Conservation (phyloP, 2,113 vertebrate genomes). For the Phoxinus phoxinus region DNA sequence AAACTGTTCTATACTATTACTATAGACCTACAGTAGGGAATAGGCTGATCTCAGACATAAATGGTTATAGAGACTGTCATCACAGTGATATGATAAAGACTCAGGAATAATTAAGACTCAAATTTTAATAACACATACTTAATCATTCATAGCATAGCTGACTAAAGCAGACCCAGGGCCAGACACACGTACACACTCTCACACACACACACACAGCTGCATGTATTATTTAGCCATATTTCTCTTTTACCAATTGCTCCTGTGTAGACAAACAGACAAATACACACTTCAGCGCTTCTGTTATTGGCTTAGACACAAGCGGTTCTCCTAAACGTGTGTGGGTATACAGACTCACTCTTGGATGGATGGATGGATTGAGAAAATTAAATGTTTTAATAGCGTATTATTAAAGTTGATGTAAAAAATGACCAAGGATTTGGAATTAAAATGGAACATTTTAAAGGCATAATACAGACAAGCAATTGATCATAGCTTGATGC, state of each 20-base stretch:
- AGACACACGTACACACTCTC: not conserved
- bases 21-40: not conserved
- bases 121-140: conserved; percentile 49
- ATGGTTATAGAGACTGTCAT: conserved; percentile 1
- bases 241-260: conserved; percentile 18
- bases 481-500: not conserved
- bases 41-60: not conserved
- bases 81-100: conserved; percentile 35
- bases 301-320: conserved; percentile 24
- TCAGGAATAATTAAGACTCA: conserved; percentile 48
- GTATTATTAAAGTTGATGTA: not conserved
- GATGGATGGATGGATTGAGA: not conserved
- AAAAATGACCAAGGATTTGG: not conserved
- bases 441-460: not conserved
- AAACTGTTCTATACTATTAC: not conserved
- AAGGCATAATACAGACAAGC: not conserved
- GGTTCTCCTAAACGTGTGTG: not conserved
- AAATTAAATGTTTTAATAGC: not conserved
- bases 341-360: conserved; percentile 14
- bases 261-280: conserved; percentile 3
- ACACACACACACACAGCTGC: conserved; percentile 6
- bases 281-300: conserved; percentile 2
- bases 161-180: conserved; percentile 22
- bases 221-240: conserved; percentile 50
- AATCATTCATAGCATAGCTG: conserved; percentile 42